A percentile compares a stretch with the other conserved stretches of the same genome.
These are phyloP conservation scores for Coreoperca whiteheadi DNA, from an alignment of 2,113 vertebrate species.

Conservation along the genomic window DNA sequence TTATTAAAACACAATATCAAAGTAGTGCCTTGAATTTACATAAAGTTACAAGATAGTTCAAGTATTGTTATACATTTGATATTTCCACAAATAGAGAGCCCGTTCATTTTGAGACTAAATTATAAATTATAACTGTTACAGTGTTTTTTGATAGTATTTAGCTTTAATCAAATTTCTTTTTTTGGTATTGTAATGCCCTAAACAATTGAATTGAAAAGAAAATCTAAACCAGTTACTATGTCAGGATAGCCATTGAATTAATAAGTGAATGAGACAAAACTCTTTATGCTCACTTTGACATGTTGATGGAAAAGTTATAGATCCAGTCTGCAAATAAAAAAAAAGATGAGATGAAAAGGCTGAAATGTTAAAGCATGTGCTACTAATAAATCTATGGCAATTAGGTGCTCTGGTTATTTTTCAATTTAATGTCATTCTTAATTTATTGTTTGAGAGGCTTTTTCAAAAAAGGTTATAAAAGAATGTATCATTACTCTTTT, in stretches of 20 bases:
- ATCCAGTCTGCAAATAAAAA: constrained; percentile 52
- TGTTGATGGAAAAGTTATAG: constrained; percentile 52
- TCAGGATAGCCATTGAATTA: constrained; percentile 1
- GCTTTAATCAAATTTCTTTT: not conserved
- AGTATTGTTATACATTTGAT: not conserved
- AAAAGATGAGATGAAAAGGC: not conserved
- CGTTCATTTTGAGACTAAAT: not conserved
- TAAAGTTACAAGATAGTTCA: not conserved
- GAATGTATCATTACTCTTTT: not conserved
- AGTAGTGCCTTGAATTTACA: not conserved
- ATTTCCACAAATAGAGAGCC: not conserved
- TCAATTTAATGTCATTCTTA: not conserved
- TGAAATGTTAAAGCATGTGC: not conserved
- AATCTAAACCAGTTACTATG: not conserved
- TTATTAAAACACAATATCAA: not conserved
- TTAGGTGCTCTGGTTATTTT: not conserved
- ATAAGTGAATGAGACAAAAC: not conserved
- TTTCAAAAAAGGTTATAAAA: not conserved
- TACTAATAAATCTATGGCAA: not conserved
- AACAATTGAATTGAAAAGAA: not conserved
- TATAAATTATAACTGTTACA: not conserved
- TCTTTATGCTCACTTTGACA: constrained; percentile 81
- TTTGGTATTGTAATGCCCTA: not conserved
- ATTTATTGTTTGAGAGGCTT: not conserved
- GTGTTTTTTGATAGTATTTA: not conserved